Conservation (phyloP, 2,113 vertebrate genomes). For the Orientallactaga bullata region DNA sequence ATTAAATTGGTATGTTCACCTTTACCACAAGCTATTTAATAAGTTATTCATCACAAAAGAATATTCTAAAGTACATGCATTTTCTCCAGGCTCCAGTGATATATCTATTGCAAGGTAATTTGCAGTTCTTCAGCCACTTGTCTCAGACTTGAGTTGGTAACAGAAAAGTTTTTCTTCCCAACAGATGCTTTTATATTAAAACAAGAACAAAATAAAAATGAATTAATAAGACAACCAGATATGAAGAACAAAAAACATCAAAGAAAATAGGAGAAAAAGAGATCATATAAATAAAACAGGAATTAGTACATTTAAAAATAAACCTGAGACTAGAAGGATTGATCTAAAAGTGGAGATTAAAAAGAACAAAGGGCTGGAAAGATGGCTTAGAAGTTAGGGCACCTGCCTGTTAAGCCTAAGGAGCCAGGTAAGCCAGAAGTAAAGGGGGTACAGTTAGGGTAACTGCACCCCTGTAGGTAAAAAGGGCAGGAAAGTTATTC, state of each 20-base stretch:
- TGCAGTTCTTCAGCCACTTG: neutral
- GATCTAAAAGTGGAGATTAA: neutral
- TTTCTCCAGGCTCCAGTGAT: neutral
- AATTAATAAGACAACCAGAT: neutral
- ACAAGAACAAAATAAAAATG: neutral
- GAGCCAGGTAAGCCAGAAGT: too few relatives aligned
- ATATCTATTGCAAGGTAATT: neutral
- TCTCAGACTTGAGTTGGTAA: neutral
- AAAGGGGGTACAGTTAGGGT: too few relatives aligned
- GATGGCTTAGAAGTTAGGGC: too few relatives aligned
- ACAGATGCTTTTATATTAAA: slow-evolving; percentile 56
- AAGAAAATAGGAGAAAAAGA: neutral
- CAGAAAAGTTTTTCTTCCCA: neutral
- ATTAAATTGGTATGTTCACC: neutral
- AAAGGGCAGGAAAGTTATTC: too few relatives aligned
- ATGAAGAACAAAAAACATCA: neutral
- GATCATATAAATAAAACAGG: neutral
- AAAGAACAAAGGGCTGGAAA: neutral
- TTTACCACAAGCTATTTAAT: neutral
- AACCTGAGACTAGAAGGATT: neutral
- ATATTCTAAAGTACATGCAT: neutral
- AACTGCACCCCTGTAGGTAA: too few relatives aligned
- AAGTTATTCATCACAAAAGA: neutral
- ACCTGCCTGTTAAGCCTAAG: too few relatives aligned
- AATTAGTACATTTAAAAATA: slow-evolving; percentile 22